Percentiles rank a stretch among this genome's conserved stretches.
Evolutionary conservation across 2,888 invertebrate genomes (phyloP).

Genomic region (Cataglyphis rosenhaueri): DNA sequence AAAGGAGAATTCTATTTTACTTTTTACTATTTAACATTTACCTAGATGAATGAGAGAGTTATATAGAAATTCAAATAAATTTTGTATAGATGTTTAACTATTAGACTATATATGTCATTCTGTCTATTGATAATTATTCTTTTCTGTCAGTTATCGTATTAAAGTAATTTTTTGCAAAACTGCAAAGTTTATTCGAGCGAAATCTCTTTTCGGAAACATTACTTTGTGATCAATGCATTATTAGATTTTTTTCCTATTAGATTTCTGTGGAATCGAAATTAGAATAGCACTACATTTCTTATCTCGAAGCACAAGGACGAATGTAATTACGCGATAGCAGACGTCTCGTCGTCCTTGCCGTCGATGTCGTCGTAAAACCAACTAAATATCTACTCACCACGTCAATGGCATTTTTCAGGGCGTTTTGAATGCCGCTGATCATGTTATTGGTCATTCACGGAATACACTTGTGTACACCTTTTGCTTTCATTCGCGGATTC

Average conservation of each 20-base stretch:
- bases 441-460: conserved; percentile 76
- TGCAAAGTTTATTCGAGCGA: neutral
- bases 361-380: neutral
- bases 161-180: neutral
- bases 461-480: conserved; percentile 39
- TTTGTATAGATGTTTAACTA: neutral
- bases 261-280: neutral
- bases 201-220: neutral
- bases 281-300: neutral
- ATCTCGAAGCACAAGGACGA: conserved; percentile 20
- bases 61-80: neutral
- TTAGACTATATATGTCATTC: neutral
- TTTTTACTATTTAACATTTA: neutral
- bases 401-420: conserved; percentile 84
- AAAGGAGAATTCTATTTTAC: neutral
- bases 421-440: conserved; percentile 84
- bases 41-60: neutral
- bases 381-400: conserved; percentile 80
- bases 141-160: neutral
- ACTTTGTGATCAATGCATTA: neutral
- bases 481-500: conserved; percentile 53
- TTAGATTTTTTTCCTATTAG: neutral
- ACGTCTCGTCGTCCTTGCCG: conserved; percentile 5
- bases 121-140: conserved; percentile 4
- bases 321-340: conserved; percentile 27